A percentile compares a stretch with the other conserved stretches of the same genome.
These are phyloP conservation scores for Hydractinia symbiolongicarpus DNA, from an alignment of 30 jellyfish, hydroid and myxozoan genomes.

Conservation along the genomic window DNA sequence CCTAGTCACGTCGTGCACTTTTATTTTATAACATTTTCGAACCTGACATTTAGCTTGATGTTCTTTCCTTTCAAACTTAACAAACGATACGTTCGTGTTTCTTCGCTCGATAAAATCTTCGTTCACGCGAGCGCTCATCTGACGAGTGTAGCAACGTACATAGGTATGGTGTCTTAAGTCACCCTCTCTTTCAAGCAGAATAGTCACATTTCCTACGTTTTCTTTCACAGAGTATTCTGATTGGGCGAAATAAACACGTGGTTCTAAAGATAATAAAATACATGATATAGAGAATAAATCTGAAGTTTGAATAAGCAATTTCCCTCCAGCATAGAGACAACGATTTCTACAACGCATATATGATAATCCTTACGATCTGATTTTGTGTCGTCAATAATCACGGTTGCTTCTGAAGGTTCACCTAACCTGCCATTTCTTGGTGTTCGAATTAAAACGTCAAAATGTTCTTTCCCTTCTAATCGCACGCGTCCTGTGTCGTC, in stretches of 20 bases:
- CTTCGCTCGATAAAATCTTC: conserved; percentile 71
- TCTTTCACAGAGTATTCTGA: conserved; percentile 49
- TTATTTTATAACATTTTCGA: not conserved
- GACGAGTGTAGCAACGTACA: conserved; percentile 91
- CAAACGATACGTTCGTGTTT: conserved; percentile 65
- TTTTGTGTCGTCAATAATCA: conserved; percentile 76
- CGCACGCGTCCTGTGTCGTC: conserved; percentile 90
- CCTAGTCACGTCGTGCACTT: too few relatives aligned
- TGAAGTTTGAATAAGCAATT: not conserved
- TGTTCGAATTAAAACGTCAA: conserved; percentile 58
- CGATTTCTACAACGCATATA: not conserved
- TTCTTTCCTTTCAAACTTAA: conserved; percentile 63
- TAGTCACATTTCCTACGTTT: conserved; percentile 38
- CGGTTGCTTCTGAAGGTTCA: conserved; percentile 58
- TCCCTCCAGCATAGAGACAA: not conserved
- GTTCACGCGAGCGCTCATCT: conserved; percentile 64
- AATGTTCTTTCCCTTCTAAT: conserved; percentile 81
- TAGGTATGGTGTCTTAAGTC: conserved; percentile 58
- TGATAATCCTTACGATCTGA: conserved; percentile 67
- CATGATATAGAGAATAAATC: not conserved
- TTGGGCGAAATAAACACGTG: conserved; percentile 63
- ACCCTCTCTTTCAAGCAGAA: conserved; percentile 66
- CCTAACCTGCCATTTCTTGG: conserved; percentile 75
- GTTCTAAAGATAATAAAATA: conserved; percentile 35
- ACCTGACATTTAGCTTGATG: conserved; percentile 69